Conservation (phyloP, 2,888 invertebrate genomes). For the Lutraria lutraria region DNA sequence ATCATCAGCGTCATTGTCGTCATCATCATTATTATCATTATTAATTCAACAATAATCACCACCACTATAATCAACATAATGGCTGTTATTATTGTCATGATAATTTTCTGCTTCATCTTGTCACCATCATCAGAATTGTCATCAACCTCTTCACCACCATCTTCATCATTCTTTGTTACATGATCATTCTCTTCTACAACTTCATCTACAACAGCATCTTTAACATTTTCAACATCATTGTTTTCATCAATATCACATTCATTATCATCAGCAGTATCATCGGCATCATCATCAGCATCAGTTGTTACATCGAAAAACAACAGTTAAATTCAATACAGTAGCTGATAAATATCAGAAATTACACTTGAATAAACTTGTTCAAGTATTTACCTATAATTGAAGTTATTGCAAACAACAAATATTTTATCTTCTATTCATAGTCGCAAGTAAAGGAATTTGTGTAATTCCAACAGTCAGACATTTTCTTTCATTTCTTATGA, state of each 20-base stretch:
- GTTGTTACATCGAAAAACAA: neutral
- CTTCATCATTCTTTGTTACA: neutral
- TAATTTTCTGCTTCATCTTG: neutral
- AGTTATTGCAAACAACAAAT: slow-evolving; percentile 5
- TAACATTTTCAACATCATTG: neutral
- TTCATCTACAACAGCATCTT: neutral
- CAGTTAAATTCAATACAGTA: neutral
- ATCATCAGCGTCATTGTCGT: neutral
- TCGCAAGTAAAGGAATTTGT: neutral
- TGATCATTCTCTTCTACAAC: neutral
- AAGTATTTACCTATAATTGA: neutral
- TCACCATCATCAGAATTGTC: neutral
- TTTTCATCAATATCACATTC: neutral
- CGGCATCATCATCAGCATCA: neutral
- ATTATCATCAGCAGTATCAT: neutral
- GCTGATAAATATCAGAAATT: slow-evolving; percentile 9
- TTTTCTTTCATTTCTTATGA: slow-evolving; percentile 21
- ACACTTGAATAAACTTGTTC: slow-evolving; percentile 6
- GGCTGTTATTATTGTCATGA: too few relatives aligned
- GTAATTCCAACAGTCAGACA: slow-evolving; percentile 16
- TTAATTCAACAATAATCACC: too few relatives aligned
- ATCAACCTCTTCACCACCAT: neutral
- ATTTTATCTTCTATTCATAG: neutral
- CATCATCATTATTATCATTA: neutral
- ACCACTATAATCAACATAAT: neutral